Base-by-base conservation (phyloP, 37 sponge, comb jelly and placozoan species). In the Axinella damicornis region DNA sequence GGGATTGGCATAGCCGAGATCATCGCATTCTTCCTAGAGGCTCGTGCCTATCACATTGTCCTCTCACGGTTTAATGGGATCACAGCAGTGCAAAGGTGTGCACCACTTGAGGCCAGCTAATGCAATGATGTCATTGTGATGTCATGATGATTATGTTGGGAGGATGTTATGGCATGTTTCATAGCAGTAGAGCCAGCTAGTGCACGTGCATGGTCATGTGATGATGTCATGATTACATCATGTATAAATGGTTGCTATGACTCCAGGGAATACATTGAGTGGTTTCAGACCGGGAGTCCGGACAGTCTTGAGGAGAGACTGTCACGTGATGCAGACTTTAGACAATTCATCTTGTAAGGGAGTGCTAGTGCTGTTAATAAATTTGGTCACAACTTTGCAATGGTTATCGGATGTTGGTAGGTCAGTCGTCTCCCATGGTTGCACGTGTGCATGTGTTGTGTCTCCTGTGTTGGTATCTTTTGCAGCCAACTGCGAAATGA, bases 271-370 rank as follows among this genome's bases (percentile, higher is more conserved):
- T 76, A 33, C 21, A 76, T 76, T 35, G 77, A 32, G 62, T 56
- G 22, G 53, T 27, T 27, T 60, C 28, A 54, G 24, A 22, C 2
- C 0, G 31, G 33, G 12, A 33, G 5, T 30, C 5, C 0, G 17
- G 21, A 27, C 15, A 25, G 27, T 9, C 22, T 65, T 1, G 62
- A 59, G 32, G 32, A 20, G 0, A 6, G 54, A n/a, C 79, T 79
- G 19, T 22, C 19, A 25, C 18, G 5, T 14, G 33, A 24, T 1
- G 22, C 36, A 19, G 53, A 40, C 67, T 53, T 62, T 66, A 79
- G 66, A 30, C 27, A 79, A 12, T 79, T 79, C 31, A 46, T 66
- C 53, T 52, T 25, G 79, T 79, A 53, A 66, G 79, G 53, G 15
- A 9, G 53, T 53, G 46, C n/a, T n/a, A n/a, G n/a, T n/a, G n/a